phyloP scores from a whole-genome alignment of 2,888 invertebrate genomes.

The Netelia melanura region DNA sequence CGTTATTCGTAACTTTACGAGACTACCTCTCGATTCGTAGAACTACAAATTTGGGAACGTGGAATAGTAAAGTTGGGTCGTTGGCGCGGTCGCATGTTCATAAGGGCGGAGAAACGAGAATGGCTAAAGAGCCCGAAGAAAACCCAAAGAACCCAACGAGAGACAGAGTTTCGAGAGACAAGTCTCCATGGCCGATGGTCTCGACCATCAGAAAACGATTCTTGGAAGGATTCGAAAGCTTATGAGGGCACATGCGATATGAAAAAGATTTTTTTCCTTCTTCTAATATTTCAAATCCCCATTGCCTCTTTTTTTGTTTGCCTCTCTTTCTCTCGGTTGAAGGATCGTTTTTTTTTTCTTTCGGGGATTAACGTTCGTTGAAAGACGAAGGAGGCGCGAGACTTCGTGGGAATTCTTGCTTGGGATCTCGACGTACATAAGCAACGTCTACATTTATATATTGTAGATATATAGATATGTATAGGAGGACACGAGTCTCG shows the following conservation, averaged over 20 bases:
- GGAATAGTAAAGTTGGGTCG: background rate
- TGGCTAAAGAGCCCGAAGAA: background rate
- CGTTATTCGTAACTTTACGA: slow-evolving; percentile 40
- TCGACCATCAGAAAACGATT: slow-evolving; percentile 47
- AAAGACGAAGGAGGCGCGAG: slow-evolving; percentile 66
- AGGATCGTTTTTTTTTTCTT: slow-evolving; percentile 55
- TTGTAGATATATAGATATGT: slow-evolving; percentile 7
- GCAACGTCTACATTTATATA: slow-evolving; percentile 20
- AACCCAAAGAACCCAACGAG: background rate
- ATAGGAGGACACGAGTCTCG: slow-evolving; percentile 50
- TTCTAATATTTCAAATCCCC: slow-evolving; percentile 26
- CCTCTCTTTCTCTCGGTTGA: slow-evolving; percentile 33
- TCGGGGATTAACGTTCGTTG: slow-evolving; percentile 61
- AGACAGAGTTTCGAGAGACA: slow-evolving; percentile 10
- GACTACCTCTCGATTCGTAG: background rate
- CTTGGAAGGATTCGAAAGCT: slow-evolving; percentile 52
- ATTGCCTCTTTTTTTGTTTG: background rate
- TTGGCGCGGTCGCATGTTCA: background rate
- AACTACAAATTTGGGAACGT: background rate
- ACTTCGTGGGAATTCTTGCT: slow-evolving; percentile 66
- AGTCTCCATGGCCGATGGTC: slow-evolving; percentile 19
- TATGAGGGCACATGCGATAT: slow-evolving; percentile 27
- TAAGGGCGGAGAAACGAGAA: slow-evolving; percentile 1
- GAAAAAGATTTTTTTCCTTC: slow-evolving; percentile 37
- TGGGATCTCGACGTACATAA: slow-evolving; percentile 49